Evolutionary conservation across 2,113 vertebrate genomes (phyloP).

Genomic region (Polypterus bichir): DNA sequence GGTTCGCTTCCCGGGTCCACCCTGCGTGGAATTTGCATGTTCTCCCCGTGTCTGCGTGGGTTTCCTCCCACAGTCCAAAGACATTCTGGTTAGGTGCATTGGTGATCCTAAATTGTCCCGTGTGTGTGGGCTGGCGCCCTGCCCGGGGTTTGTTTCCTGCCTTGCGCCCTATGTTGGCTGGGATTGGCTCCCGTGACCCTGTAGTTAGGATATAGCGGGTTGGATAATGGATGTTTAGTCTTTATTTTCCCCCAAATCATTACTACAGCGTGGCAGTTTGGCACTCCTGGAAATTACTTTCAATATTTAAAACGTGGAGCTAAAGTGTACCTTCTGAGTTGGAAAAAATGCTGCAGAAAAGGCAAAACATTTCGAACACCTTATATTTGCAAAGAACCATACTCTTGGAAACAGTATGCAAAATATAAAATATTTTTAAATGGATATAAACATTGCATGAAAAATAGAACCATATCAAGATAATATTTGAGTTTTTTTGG

Average conservation of each 20-base stretch:
- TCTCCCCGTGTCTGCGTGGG: too few relatives aligned
- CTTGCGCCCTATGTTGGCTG: too few relatives aligned
- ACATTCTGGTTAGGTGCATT: too few relatives aligned
- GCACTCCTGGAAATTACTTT: neutral
- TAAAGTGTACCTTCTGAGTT: neutral
- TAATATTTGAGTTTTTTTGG: slow-evolving; percentile 66
- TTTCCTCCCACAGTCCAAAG: too few relatives aligned
- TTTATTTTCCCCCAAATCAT: slow-evolving; percentile 4
- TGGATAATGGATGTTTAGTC: neutral
- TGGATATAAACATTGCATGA: slow-evolving; percentile 97
- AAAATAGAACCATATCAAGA: slow-evolving; percentile 99
- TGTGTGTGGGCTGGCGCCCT: too few relatives aligned
- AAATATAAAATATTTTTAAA: slow-evolving; percentile 99
- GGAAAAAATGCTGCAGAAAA: neutral
- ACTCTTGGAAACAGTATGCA: slow-evolving; percentile 78
- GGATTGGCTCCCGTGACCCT: too few relatives aligned
- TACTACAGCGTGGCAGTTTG: neutral
- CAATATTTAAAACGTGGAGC: slow-evolving; percentile 1
- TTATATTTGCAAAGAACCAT: slow-evolving; percentile 5
- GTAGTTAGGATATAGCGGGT: too few relatives aligned
- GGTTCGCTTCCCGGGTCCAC: too few relatives aligned
- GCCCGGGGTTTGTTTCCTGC: too few relatives aligned
- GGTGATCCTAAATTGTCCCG: too few relatives aligned
- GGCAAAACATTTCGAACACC: neutral
- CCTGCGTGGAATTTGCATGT: too few relatives aligned